Evolutionary conservation across 2,113 vertebrate species (phyloP), one percentile per base, ranked within the genome.

Genomic region (Ursus arctos): DNA sequence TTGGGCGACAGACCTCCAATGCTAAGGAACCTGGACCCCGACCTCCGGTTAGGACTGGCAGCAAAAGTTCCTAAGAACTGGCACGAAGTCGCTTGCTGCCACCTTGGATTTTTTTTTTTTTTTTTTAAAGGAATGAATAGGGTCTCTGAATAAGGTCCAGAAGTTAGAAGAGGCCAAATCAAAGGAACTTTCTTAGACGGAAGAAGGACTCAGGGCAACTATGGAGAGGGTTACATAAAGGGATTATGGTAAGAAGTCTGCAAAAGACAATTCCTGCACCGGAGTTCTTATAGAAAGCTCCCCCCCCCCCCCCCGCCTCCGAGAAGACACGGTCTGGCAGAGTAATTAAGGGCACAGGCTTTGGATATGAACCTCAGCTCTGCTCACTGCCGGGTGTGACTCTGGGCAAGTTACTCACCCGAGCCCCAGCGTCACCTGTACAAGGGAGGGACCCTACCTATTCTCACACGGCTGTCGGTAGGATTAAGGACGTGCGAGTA

Each of bases 11-110:
- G 55, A 81, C 16, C 19, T 31, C 81, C 43, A 91, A 19, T 40
- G 13, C 92, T 94, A 87, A 97, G 53, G 51, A 94, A 84, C 33
- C 21, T 72, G n/a, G 36, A 53, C 49, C 55, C 85, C 33, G 80
- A 67, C 59, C 28, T 92, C 82, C 28, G 59, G 21, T 55, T 86
- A 92, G 12, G 43, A 86, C 59, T 90, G 67, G 19, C 59, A 93
- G 49, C 67, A 36, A 88, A 65, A 14, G 49, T 49, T 81, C 92
- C 36, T 40, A 3, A 91, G 59, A 98, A 81, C 11, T 63, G 72
- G 57, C 28, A 65, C 57, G n/a, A 95, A 96, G 65, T 87, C 28
- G 61, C 40, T 82, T 63, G 59, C 49, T 74, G 16, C 31, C 71
- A 77, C 33, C 22, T 76, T 74, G 2, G 4, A 65, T 71, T 88